Evolutionary conservation across 2,113 vertebrate genomes (phyloP), one percentile per base, ranked within the genome.

Genomic region (Corydoras maculifer): DNA sequence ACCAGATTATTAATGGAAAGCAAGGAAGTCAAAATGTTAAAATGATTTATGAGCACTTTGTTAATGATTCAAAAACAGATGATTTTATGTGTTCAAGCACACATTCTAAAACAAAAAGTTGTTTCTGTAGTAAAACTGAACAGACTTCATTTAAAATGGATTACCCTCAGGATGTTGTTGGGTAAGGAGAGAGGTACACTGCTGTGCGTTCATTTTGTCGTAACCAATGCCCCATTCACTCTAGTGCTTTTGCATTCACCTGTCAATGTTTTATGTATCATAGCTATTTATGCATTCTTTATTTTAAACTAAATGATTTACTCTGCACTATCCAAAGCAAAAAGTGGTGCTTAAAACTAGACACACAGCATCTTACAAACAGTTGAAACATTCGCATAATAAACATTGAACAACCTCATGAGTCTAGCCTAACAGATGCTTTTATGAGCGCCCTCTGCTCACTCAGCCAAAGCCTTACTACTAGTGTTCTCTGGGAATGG

Each of bases 241-340:
- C 18, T 25, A 25, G 18, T 89, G 86, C 85, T 79, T 71, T 79
- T 77, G 81, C 73, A 72, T 76, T 82, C 86, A 89, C 86, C 87
- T 90, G 82, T 79, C 86, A 58, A 84, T 30, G 76, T 76, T 78
- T 80, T 80, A 65, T 58, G 81, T 83, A 78, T 82, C 35, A 8
- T 43, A 43, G 35, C 35, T 43, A 43, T 83, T 67, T 84, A 85
- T 72, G 71, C 66, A 11, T 79, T 87, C 86, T 30, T 58, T 80
- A 80, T 85, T 86, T 84, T 86, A 78, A 84, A 83, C 82, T 86
- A 83, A 86, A 91, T 78, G 91, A 85, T 93, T 92, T 93, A 89
- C 92, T 87, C 78, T 80, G 77, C 77, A 68, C 85, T 86, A 86
- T 85, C 89, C 81, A 85, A 80, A 81, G 88, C 81, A 87, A 79